Conservation (phyloP, 2,888 invertebrate genomes). For the Scotopteryx bipunctaria region DNA sequence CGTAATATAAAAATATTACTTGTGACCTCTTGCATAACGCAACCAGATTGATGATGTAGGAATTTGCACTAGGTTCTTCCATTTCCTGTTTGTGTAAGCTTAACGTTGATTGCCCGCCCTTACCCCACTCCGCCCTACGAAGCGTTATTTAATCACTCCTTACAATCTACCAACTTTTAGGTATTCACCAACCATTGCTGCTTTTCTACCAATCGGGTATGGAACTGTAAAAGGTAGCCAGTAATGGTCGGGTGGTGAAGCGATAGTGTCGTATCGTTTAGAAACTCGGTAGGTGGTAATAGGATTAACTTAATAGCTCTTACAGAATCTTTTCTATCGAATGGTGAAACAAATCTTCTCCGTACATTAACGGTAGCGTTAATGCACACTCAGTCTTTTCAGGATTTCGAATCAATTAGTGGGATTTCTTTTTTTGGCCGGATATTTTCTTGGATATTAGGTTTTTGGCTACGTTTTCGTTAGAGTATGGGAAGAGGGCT, state of each 20-base stretch:
- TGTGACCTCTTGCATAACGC: no score
- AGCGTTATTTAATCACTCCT: conserved; percentile 25
- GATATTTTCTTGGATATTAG: conserved; percentile 10
- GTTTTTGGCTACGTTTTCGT: not conserved
- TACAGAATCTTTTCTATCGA: conserved; percentile 68
- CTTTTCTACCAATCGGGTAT: not conserved
- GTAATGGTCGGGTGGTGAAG: conserved; percentile 17
- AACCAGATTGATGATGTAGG: no score
- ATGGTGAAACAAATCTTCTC: conserved; percentile 65
- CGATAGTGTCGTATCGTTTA: conserved; percentile 2
- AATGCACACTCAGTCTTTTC: conserved; percentile 33
- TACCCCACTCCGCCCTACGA: conserved; percentile 25
- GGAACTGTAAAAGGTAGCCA: not conserved
- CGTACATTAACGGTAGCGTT: conserved; percentile 45
- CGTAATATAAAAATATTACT: no score
- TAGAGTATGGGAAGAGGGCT: no score
- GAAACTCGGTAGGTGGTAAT: conserved; percentile 41
- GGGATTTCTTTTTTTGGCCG: conserved; percentile 18
- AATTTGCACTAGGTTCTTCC: not conserved
- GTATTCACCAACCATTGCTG: conserved; percentile 17
- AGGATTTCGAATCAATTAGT: conserved; percentile 38
- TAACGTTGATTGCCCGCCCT: conserved; percentile 65
- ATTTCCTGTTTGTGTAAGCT: conserved; percentile 52
- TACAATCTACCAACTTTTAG: not conserved
- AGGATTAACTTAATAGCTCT: conserved; percentile 69